Evolutionary conservation across 1,140 invertebrate species (phyloP).

Genomic region (Rhyzopertha dominica): DNA sequence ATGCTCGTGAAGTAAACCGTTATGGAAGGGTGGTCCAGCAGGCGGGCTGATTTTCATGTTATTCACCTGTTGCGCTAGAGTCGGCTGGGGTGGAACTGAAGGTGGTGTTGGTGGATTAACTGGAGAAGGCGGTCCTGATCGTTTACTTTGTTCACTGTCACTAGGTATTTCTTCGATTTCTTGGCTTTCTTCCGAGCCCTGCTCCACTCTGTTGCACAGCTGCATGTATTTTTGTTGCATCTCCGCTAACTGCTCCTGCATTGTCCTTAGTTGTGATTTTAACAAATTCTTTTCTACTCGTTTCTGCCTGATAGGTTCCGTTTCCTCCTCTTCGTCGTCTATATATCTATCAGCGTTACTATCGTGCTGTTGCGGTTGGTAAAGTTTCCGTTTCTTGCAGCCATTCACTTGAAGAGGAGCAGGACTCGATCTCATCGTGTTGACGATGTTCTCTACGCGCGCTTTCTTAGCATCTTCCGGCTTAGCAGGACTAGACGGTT

Average conservation of each 20-base stretch:
- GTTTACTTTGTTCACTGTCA: constrained; percentile 58
- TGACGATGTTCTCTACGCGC: constrained; percentile 91
- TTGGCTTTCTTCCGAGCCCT: constrained; percentile 61
- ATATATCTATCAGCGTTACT: constrained; percentile 66
- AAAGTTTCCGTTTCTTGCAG: constrained; percentile 95
- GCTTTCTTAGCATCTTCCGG: constrained; percentile 77
- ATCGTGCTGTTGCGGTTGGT: constrained; percentile 92
- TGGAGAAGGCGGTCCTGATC: constrained; percentile 55
- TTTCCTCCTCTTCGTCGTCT: constrained; percentile 69
- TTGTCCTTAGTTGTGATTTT: constrained; percentile 75
- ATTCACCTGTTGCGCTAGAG: constrained; percentile 63
- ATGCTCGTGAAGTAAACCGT: constrained; percentile 52
- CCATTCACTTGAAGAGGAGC: constrained; percentile 72
- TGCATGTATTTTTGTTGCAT: constrained; percentile 90
- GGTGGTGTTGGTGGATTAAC: constrained; percentile 53
- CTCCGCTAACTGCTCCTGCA: constrained; percentile 83
- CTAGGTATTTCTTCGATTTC: constrained; percentile 68
- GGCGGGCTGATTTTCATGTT: constrained; percentile 65
- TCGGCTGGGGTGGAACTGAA: constrained; percentile 52
- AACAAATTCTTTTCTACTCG: constrained; percentile 78
- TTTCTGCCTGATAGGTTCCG: constrained; percentile 74
- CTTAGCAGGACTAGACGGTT: constrained; percentile 57
- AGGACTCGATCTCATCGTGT: constrained; percentile 82
- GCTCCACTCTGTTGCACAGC: constrained; percentile 77
- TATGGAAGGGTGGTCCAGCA: constrained; percentile 40